Evolutionary conservation across 2,888 invertebrate genomes (phyloP), one percentile per base, ranked within the genome.

Genomic region (Pammene aurita): DNA sequence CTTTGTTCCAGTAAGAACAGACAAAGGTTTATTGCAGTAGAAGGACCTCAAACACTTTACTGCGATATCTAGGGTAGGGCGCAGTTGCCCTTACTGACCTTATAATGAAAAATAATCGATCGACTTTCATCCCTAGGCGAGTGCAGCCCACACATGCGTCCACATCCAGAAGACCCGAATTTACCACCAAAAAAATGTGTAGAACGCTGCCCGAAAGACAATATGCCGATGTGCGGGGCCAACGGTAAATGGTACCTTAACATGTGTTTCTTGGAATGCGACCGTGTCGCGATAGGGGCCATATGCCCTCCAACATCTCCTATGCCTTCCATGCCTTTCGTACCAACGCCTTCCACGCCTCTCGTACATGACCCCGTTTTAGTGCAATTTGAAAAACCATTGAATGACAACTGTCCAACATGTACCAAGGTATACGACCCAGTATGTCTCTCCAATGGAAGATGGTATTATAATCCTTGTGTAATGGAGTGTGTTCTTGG

Each of bases 391-490:
- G 26, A 54, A 34, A n/a, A 34, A 18, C 1, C n/a, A 44, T 10
- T 11, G 5, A 5, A 0, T 2, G 13, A 0, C 7, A 44, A 46
- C 1, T 60, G 58, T n/a, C 5, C 26, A 2, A 6, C 81, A 0
- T 89, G 89, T 48, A 83, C 84, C 0, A 80, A 79, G 62, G 77
- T 88, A 1, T 90, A 90, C 62, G 87, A 88, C n/a, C 89, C 89
- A 0, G 77, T 89, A 0, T 89, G 89, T 48, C 85, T 80, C 0
- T 76, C 82, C 0, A 82, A 86, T 41, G 78, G 79, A 1, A 79
- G 80, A 42, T 89, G 88, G 0, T 89, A 88, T 52, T 84, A 78
- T 69, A 89, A 89, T 41, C 7, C 74, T 0, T 89, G 89, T 35
- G 76, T 79, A n/a, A 76, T 89, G 72, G 78, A 84, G 5, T 89